Conservation (phyloP, 53 echinoderm and acorn worm species). For the Temnopleurus reevesii region DNA sequence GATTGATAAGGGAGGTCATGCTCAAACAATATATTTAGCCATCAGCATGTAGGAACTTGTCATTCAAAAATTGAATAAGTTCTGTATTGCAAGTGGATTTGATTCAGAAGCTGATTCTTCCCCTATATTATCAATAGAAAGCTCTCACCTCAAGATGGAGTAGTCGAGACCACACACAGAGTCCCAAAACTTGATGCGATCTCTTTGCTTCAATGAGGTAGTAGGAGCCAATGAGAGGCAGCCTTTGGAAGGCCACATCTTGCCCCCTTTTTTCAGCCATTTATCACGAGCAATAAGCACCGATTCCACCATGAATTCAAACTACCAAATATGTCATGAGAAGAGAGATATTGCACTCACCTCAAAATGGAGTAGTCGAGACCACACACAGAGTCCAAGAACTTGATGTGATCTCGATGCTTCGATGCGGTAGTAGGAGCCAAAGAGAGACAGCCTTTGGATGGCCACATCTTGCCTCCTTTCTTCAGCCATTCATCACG, state of each 20-base stretch:
- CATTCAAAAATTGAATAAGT: too few species aligned
- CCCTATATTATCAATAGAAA: not conserved
- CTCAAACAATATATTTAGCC: too few species aligned
- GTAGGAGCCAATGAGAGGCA: slow-evolving; percentile 69
- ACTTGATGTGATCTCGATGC: slow-evolving; percentile 59
- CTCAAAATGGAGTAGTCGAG: slow-evolving; percentile 74
- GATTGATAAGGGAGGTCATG: too few species aligned
- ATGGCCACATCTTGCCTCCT: slow-evolving; percentile 79
- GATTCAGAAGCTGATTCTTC: too few species aligned
- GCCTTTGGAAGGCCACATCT: slow-evolving; percentile 83
- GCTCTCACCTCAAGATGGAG: slow-evolving; percentile 69
- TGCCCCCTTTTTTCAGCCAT: slow-evolving; percentile 72
- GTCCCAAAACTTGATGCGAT: slow-evolving; percentile 73
- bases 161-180: slow-evolving; percentile 79
- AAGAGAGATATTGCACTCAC: too few species aligned
- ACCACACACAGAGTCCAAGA: slow-evolving; percentile 76
- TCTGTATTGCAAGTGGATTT: too few species aligned
- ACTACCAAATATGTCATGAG: too few species aligned
- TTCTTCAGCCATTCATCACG: slow-evolving; percentile 74
- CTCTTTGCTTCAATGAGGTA: slow-evolving; percentile 51
- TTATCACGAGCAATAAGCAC: slow-evolving; percentile 71
- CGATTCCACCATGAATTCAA: slow-evolving; percentile 91
- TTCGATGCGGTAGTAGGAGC: slow-evolving; percentile 69
- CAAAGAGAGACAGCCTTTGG: slow-evolving; percentile 65
- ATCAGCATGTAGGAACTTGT: too few species aligned